Evolutionary conservation across 2,888 invertebrate species (phyloP), one percentile per base, ranked within the genome.

Genomic region (Catocala fraxini): DNA sequence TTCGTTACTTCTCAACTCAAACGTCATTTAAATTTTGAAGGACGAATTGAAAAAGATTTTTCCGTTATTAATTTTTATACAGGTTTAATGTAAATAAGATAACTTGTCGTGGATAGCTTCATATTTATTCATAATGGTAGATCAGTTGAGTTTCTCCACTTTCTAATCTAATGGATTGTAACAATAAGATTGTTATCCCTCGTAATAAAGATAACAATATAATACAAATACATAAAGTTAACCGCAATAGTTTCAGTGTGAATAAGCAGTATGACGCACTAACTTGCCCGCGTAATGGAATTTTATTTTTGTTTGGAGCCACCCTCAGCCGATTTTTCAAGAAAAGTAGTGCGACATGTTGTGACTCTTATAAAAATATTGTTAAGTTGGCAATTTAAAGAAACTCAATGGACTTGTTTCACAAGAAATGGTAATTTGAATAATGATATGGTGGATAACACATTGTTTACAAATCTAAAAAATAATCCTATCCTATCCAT

Each of bases 1-100:
- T 77, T 70, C 73, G 67, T 73, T 72, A 70, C 62, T 70, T 77
- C 61, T 61, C 63, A 70, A 72, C 55, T 59, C 53, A 63, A 68
- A 75, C 54, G 61, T 68, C 67, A 70, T 64, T 70, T 51, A 62
- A 68, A 64, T 72, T 65, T 70, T 71, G 47, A 65, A 51, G 56
- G 59, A 74, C 59, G 52, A 65, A 61, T 66, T 63, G 57, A 59
- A 58, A 61, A 69, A 57, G 13, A 62, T 64, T 63, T 51, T 57
- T 73, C 48, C 12, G 39, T 2, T 59, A 61, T 41, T 12, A 53
- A 47, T 11, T 42, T n/a, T 25, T 25, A 25, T 25, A 11, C 13
- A 7, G 51, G 13, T 39, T 6, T 6, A 7, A 39, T 9, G 35
- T 39, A 25, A 25, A 25, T 25, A 25, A 25, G 25, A 25, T 25